A percentile compares a stretch with the other conserved stretches of the same genome.
Conservation (phyloP, 1,140 invertebrate genomes). For the Sitodiplosis mosellana region DNA sequence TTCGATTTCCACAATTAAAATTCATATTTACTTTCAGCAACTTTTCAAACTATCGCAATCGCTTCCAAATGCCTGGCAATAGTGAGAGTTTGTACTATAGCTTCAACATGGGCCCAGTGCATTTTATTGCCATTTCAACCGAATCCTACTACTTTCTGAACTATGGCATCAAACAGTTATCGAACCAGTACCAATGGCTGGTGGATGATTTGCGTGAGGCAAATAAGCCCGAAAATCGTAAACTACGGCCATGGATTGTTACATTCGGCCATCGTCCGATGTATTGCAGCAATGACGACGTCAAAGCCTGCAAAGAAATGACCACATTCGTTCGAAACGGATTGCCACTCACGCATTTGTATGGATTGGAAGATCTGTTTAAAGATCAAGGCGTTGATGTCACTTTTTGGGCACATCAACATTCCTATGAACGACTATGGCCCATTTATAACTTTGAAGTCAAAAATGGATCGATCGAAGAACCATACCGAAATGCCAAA, state of each 20-base stretch:
- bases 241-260: slow-evolving; percentile 75
- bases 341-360: slow-evolving; percentile 48
- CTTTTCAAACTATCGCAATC: slow-evolving; percentile 66
- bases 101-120: slow-evolving; percentile 80
- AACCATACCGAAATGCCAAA: slow-evolving; percentile 68
- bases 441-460: slow-evolving; percentile 66
- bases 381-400: slow-evolving; percentile 81
- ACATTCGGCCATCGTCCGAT: slow-evolving; percentile 88
- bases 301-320: slow-evolving; percentile 63
- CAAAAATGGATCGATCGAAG: slow-evolving; percentile 55
- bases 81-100: slow-evolving; percentile 69
- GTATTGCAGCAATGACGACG: slow-evolving; percentile 86
- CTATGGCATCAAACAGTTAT: slow-evolving; percentile 67
- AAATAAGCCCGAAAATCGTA: slow-evolving; percentile 42
- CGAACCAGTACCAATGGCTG: slow-evolving; percentile 83
- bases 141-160: slow-evolving; percentile 89
- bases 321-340: slow-evolving; percentile 55
- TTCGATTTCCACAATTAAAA: background rate
- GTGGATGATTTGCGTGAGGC: slow-evolving; percentile 56
- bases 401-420: slow-evolving; percentile 89
- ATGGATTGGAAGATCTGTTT: slow-evolving; percentile 70
- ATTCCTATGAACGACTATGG: slow-evolving; percentile 87
- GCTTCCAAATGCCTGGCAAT: slow-evolving; percentile 76
- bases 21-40: slow-evolving; percentile 39
- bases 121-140: slow-evolving; percentile 82